phyloP scores from a whole-genome alignment of 2,888 invertebrate species.

The Branchinecta sandiegonensis region DNA sequence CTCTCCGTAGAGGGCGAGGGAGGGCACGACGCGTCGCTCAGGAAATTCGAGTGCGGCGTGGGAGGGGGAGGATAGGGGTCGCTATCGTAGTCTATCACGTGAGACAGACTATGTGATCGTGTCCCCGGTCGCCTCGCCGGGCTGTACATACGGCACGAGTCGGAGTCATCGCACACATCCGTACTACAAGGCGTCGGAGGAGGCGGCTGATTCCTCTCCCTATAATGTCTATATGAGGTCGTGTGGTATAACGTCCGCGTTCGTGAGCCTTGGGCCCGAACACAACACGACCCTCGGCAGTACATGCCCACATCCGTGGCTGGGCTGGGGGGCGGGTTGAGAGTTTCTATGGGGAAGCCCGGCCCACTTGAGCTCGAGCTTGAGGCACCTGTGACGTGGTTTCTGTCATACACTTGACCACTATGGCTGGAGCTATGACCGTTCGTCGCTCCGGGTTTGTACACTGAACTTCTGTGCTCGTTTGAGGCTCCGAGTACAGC shows the following conservation, averaged over 20 bases:
- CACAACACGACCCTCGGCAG: conserved; percentile 28
- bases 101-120: conserved; percentile 25
- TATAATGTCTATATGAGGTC: conserved; percentile 54
- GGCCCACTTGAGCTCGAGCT: conserved; percentile 50
- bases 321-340: conserved; percentile 82
- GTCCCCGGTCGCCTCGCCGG: conserved; percentile 1
- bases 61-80: conserved; percentile 61
- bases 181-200: conserved; percentile 91
- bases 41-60: conserved; percentile 57
- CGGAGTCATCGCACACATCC: conserved; percentile 80
- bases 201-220: conserved; percentile 55
- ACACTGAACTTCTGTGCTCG: conserved; percentile 10
- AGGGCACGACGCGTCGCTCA: conserved; percentile 44
- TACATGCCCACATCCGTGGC: conserved; percentile 44
- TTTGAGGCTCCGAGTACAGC: conserved; percentile 18
- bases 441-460: conserved; percentile 29
- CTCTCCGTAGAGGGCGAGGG: conserved; percentile 48
- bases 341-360: conserved; percentile 62
- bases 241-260: neutral
- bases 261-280: neutral
- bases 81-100: conserved; percentile 46
- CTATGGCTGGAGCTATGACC: conserved; percentile 37
- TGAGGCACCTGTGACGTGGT: conserved; percentile 53
- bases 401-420: conserved; percentile 48
- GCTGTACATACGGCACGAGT: conserved; percentile 37